These are phyloP conservation scores for Lacanobia wlatinum DNA, from an alignment of 2,888 invertebrate genomes.

Conservation along the genomic window DNA sequence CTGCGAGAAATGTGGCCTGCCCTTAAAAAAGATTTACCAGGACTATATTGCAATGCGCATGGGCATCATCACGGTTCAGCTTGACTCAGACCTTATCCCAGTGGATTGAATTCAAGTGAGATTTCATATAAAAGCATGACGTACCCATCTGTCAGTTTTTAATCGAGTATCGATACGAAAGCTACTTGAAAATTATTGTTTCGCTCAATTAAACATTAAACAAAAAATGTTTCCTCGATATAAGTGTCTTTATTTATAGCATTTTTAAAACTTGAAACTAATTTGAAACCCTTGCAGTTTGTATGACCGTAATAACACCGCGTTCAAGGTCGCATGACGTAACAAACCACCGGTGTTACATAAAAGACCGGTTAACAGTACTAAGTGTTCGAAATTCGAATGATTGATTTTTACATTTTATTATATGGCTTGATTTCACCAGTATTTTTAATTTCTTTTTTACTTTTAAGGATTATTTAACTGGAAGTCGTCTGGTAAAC, in stretches of 20 bases:
- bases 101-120: neutral
- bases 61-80: too few relatives aligned
- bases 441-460: slow-evolving; percentile 33
- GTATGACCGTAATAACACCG: slow-evolving; percentile 42
- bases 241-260: neutral
- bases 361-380: slow-evolving; percentile 52
- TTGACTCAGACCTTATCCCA: neutral
- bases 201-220: neutral
- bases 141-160: slow-evolving; percentile 1
- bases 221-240: neutral
- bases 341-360: slow-evolving; percentile 62
- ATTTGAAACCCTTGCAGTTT: slow-evolving; percentile 58
- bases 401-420: slow-evolving; percentile 27
- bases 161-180: neutral
- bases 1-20: neutral
- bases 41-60: neutral
- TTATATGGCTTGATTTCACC: slow-evolving; percentile 14
- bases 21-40: neutral
- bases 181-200: neutral
- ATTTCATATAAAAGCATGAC: neutral
- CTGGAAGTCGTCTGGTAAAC: slow-evolving; percentile 20
- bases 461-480: slow-evolving; percentile 23
- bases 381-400: slow-evolving; percentile 45
- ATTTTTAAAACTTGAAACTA: slow-evolving; percentile 22
- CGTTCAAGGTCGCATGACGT: slow-evolving; percentile 65